phyloP scores from a whole-genome alignment of 2,888 invertebrate species.

The Coleophora deauratella region DNA sequence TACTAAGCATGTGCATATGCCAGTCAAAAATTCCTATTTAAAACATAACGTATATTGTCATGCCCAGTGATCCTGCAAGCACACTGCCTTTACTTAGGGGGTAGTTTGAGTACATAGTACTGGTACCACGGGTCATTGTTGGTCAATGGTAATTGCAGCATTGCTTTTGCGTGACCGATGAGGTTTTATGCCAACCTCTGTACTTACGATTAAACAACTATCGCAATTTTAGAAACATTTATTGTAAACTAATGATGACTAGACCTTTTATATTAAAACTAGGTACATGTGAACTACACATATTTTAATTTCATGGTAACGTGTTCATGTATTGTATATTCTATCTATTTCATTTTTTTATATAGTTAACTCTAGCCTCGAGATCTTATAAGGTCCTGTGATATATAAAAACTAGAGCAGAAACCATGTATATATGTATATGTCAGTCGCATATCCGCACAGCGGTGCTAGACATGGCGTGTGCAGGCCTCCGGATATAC shows the following conservation, averaged over 20 bases:
- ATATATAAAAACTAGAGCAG: neutral
- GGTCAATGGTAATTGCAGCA: conserved; percentile 23
- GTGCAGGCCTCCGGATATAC: conserved; percentile 16
- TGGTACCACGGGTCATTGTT: conserved; percentile 32
- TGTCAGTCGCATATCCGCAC: conserved; percentile 9
- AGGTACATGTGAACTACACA: too few species aligned
- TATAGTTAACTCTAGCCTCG: too few species aligned
- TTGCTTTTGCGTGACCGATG: conserved; percentile 2
- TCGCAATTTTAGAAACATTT: too few species aligned
- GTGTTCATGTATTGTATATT: too few species aligned
- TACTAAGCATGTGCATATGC: too few species aligned
- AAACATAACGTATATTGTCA: conserved; percentile 10
- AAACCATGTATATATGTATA: neutral
- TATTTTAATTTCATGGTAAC: too few species aligned
- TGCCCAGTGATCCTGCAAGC: conserved; percentile 37
- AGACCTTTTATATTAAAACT: too few species aligned
- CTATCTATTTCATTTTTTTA: too few species aligned
- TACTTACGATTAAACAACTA: too few species aligned
- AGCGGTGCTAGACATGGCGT: neutral
- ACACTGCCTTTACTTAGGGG: conserved; percentile 13
- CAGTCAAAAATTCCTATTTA: neutral
- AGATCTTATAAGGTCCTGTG: too few species aligned
- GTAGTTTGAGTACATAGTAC: conserved; percentile 11
- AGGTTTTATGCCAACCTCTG: too few species aligned
- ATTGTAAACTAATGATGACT: too few species aligned